Conservation (phyloP, 2,888 invertebrate genomes). For the Cetonia aurata region DNA sequence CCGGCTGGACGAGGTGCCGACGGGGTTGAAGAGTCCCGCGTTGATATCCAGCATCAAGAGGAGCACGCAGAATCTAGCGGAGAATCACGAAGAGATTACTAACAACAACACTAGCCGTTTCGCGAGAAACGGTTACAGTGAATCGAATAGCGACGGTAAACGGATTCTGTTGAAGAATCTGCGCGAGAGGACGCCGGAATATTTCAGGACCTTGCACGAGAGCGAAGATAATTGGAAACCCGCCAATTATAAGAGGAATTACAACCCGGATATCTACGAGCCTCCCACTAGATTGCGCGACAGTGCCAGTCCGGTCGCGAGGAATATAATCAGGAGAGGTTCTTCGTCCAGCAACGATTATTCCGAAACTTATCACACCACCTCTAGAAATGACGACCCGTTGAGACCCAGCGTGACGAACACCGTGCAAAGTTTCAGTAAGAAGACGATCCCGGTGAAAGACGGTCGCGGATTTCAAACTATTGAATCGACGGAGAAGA, state of each 20-base stretch:
- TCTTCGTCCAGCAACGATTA: slow-evolving; percentile 79
- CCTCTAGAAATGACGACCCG: slow-evolving; percentile 77
- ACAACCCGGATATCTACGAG: slow-evolving; percentile 65
- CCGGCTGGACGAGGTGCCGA: slow-evolving; percentile 76
- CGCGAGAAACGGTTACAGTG: slow-evolving; percentile 70
- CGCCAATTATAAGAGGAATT: slow-evolving; percentile 64
- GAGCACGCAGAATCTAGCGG: slow-evolving; percentile 83
- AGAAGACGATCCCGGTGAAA: slow-evolving; percentile 76
- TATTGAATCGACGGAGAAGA: slow-evolving; percentile 78
- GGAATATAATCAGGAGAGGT: slow-evolving; percentile 72
- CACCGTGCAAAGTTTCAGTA: slow-evolving; percentile 77
- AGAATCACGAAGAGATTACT: slow-evolving; percentile 63
- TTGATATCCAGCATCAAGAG: slow-evolving; percentile 88
- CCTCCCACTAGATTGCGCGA: slow-evolving; percentile 65
- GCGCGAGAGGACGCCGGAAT: slow-evolving; percentile 78
- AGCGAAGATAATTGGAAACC: slow-evolving; percentile 67
- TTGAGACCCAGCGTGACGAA: slow-evolving; percentile 78
- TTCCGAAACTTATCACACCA: slow-evolving; percentile 79
- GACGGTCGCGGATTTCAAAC: slow-evolving; percentile 76
- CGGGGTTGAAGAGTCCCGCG: slow-evolving; percentile 81
- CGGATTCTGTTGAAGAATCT: slow-evolving; percentile 78
- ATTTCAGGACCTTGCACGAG: slow-evolving; percentile 78
- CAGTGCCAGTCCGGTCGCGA: slow-evolving; percentile 62
- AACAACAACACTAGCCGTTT: slow-evolving; percentile 69
- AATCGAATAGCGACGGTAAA: slow-evolving; percentile 70